These are phyloP conservation scores for Trichogramma pretiosum DNA, from an alignment of 1,140 invertebrate species.

Conservation along the genomic window DNA sequence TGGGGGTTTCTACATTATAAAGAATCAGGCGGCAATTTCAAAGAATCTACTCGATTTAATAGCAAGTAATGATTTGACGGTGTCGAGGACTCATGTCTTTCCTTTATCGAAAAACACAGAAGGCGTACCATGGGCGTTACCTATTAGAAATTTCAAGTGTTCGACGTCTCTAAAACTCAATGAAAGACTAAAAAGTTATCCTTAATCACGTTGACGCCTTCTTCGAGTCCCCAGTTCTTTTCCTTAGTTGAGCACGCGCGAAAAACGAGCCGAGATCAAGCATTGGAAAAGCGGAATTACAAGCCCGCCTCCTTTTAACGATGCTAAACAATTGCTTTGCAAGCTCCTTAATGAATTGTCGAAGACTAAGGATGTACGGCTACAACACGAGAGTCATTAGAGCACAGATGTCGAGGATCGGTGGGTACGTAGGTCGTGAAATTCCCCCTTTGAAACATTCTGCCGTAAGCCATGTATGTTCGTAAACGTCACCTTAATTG, in stretches of 20 bases:
- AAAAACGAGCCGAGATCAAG: neutral
- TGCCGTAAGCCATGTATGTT: too few species aligned
- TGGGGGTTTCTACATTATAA: too few species aligned
- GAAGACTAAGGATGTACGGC: too few species aligned
- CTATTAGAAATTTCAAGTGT: constrained; percentile 27
- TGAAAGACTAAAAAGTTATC: constrained; percentile 15
- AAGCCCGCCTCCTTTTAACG: constrained; percentile 4
- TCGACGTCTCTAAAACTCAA: constrained; percentile 2
- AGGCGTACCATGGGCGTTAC: constrained; percentile 22
- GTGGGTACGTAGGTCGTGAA: too few species aligned
- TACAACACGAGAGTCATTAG: too few species aligned
- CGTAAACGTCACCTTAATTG: too few species aligned
- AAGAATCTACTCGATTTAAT: too few species aligned
- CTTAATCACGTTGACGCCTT: constrained; percentile 33
- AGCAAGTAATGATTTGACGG: too few species aligned
- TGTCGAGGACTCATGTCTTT: too few species aligned
- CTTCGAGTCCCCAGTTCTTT: neutral
- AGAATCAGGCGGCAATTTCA: too few species aligned
- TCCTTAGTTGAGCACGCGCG: neutral
- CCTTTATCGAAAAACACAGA: constrained; percentile 28
- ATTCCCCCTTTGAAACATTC: too few species aligned
- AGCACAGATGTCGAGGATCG: constrained; percentile 15
- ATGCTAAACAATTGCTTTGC: constrained; percentile 7
- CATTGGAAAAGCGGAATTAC: constrained; percentile 15
- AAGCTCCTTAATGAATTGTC: constrained; percentile 22